Evolutionary conservation across 2,797 vertebrate species (phyloP), one percentile per base, ranked within the genome.

Genomic region (Manis javanica): DNA sequence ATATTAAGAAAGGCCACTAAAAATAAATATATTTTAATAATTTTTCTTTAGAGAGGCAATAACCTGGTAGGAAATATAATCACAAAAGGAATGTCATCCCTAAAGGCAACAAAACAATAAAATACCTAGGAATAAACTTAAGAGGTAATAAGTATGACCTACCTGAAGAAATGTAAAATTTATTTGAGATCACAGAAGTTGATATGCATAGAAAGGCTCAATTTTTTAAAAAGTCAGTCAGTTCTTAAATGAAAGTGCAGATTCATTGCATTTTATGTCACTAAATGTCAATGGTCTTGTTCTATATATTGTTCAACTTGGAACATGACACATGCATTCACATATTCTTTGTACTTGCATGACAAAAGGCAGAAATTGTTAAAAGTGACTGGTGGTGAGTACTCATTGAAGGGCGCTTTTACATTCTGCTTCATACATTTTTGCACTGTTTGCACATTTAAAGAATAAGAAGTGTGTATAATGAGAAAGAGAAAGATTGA

Each of bases 231-330:
- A 37, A 37, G 37, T 37, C 37, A 37, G 34, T 59, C 29, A 63
- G 53, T 81, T 88, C 34, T 95, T 49, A 92, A 91, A 69, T 75
- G 72, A 78, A 94, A 94, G 42, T 68, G 39, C 39, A 88, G 78
- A 61, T 91, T 91, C 94, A 74, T 59, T 94, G 37, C 8, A 87
- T 59, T 57, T 85, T 42, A 16, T 55, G 10, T 39, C 24, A 93
- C 49, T 37, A 57, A 75, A 71, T 81, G 15, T 61, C 53, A 91
- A 26, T 18, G 34, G 26, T 82, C 81, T 79, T 18, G 11, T 51
- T 82, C 3, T n/a, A 31, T 69, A 82, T 63, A 66, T 66, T 83
- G 39, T 69, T 91, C 21, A 72, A 53, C 46, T 87, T 87, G 87
- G n/a, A 95, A 78, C 37, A 42, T 84, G 88, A 85, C 72, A 75